phyloP scores from a whole-genome alignment of 2,888 invertebrate species.

The Antheraea yamamai region DNA sequence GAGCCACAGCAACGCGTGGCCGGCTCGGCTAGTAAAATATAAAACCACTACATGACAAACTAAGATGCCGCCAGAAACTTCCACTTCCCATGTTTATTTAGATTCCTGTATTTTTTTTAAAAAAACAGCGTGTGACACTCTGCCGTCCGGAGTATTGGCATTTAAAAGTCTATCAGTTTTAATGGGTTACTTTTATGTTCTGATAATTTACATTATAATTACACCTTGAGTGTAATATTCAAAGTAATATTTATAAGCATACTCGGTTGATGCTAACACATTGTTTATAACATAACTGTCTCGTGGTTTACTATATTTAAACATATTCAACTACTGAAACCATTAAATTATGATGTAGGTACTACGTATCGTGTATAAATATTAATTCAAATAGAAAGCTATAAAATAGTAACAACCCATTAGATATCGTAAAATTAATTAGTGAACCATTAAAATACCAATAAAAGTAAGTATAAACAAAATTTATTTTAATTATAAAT shows the following conservation, averaged over 20 bases:
- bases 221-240: too few relatives aligned
- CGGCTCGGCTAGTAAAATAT: too few relatives aligned
- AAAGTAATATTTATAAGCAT: background rate
- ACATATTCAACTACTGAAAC: slow-evolving; percentile 2
- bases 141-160: too few relatives aligned
- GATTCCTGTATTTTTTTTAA: too few relatives aligned
- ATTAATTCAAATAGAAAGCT: background rate
- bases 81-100: too few relatives aligned
- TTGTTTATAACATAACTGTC: background rate
- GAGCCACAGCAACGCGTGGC: too few relatives aligned
- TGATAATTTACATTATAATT: background rate
- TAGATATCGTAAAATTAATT: slow-evolving; percentile 5
- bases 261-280: background rate
- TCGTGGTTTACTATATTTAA: background rate
- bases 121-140: too few relatives aligned
- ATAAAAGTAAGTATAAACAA: slow-evolving; percentile 19
- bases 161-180: too few relatives aligned
- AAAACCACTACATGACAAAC: too few relatives aligned
- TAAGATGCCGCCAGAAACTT: too few relatives aligned
- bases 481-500: slow-evolving; percentile 23
- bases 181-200: too few relatives aligned
- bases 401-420: slow-evolving; percentile 4
- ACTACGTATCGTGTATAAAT: slow-evolving; percentile 10
- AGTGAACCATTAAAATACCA: slow-evolving; percentile 1
- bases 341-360: background rate